Conservation (phyloP, 2,888 invertebrate species). For the Dryomyza anilis region DNA sequence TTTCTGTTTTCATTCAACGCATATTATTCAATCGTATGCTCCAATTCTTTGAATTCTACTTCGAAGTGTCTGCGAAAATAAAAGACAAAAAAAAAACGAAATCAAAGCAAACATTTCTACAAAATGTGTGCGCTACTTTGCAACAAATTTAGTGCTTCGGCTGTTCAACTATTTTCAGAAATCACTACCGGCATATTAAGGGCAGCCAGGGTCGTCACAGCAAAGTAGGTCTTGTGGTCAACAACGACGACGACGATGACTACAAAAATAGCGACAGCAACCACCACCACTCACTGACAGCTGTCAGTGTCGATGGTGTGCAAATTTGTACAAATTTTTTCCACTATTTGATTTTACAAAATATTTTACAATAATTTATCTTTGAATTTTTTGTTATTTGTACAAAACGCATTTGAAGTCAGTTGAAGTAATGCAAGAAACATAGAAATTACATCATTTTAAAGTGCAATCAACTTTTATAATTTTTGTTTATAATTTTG, state of each 20-base stretch:
- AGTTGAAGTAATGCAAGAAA: too few relatives aligned
- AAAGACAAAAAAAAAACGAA: not conserved
- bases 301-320: conserved; percentile 5
- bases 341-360: not conserved
- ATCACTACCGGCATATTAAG: conserved; percentile 5
- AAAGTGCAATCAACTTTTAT: too few relatives aligned
- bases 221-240: conserved; percentile 6
- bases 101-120: not conserved
- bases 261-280: not conserved
- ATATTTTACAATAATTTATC: not conserved
- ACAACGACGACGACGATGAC: not conserved
- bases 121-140: too few relatives aligned
- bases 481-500: too few relatives aligned
- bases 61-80: not conserved
- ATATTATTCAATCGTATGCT: conserved; percentile 2
- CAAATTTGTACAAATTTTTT: not conserved
- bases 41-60: conserved; percentile 17
- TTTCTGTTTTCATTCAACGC: not conserved
- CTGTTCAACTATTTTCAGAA: not conserved
- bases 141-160: not conserved
- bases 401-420: too few relatives aligned
- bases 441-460: too few relatives aligned
- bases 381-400: too few relatives aligned
- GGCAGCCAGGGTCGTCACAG: conserved; percentile 2
- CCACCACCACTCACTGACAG: not conserved